Base-by-base conservation (phyloP, 2,797 vertebrate species). In the Silurus lanzhouensis region DNA sequence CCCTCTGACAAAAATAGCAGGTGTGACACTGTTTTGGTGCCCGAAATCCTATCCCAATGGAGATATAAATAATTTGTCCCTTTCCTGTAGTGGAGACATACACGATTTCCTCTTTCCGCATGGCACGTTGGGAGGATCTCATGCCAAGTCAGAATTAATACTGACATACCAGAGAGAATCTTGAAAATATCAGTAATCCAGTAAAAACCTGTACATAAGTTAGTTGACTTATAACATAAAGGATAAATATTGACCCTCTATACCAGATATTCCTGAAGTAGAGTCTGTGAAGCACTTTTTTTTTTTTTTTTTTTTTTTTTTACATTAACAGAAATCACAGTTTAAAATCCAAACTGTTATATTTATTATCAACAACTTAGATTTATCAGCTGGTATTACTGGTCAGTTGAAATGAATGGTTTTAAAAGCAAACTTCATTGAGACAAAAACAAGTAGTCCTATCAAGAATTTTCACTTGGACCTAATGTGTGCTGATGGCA, bases 21-120 rank as follows among this genome's bases (percentile, higher is more conserved):
- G 91, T 90, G 94, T 91, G 85, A 90, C 86, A 89, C 90, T 88
- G 89, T 93, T 92, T 82, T 90, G 92, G 92, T 94, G 94, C 95
- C 95, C 93, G 77, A 93, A 96, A 95, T 95, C 94, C 92, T 94
- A 95, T 90, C 92, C 91, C 20, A 76, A 25, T 83, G 84, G 90
- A 88, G 38, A 93, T 93, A 95, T 90, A 95, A 95, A 91, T 91
- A 92, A 90, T 91, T 90, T 90, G 87, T 90, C 89, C 87, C 90
- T 92, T 93, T 91, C 88, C 92, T 89, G 84, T 89, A 89, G 88
- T 82, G 81, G 79, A 79, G 88, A 82, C 87, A 86, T 58, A 60
- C 63, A 90, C 83, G 44, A 60, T 90, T 64, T 88, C 68, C 84
- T 88, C 90, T 87, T 91, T 90, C 90, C 88, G 76, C 84, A 87